A percentile compares a stretch with the other conserved stretches of the same genome.
Conservation (phyloP, 1,140 invertebrate species). For the Hesperophylax magnus region DNA sequence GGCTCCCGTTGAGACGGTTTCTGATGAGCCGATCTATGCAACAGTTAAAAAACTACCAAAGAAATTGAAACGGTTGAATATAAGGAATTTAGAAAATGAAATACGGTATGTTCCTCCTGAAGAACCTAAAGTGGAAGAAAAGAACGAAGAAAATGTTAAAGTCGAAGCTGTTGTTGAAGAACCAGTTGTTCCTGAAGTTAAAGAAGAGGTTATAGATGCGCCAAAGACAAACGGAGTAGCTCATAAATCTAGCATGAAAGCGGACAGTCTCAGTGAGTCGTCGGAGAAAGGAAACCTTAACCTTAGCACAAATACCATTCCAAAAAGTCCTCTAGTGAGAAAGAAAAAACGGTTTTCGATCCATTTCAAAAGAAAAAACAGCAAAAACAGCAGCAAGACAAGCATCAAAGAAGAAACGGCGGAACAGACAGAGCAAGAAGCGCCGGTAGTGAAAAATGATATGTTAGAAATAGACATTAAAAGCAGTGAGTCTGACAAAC, state of each 20-base stretch:
- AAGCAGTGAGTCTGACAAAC: slow-evolving; percentile 46
- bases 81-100: slow-evolving; percentile 69
- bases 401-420: slow-evolving; percentile 52
- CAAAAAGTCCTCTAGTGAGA: slow-evolving; percentile 65
- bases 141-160: slow-evolving; percentile 7
- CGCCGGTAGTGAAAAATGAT: slow-evolving; percentile 53
- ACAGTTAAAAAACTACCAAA: slow-evolving; percentile 70
- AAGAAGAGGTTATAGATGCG: slow-evolving; percentile 5
- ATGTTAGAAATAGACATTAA: slow-evolving; percentile 50
- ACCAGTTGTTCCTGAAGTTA: slow-evolving; percentile 14
- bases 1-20: slow-evolving; percentile 65
- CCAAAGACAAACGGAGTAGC: slow-evolving; percentile 38
- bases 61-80: slow-evolving; percentile 66
- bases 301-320: slow-evolving; percentile 38
- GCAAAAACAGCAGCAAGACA: slow-evolving; percentile 58
- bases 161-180: not conserved
- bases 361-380: slow-evolving; percentile 68
- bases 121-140: slow-evolving; percentile 35
- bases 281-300: slow-evolving; percentile 45
- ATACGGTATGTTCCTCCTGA: slow-evolving; percentile 64
- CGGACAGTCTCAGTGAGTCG: slow-evolving; percentile 48
- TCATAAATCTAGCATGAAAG: slow-evolving; percentile 41
- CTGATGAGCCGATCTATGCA: slow-evolving; percentile 69
- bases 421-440: slow-evolving; percentile 49
- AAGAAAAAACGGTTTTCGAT: slow-evolving; percentile 69